Base-by-base conservation (phyloP, 1,140 invertebrate genomes). In the Drosophila serrata region DNA sequence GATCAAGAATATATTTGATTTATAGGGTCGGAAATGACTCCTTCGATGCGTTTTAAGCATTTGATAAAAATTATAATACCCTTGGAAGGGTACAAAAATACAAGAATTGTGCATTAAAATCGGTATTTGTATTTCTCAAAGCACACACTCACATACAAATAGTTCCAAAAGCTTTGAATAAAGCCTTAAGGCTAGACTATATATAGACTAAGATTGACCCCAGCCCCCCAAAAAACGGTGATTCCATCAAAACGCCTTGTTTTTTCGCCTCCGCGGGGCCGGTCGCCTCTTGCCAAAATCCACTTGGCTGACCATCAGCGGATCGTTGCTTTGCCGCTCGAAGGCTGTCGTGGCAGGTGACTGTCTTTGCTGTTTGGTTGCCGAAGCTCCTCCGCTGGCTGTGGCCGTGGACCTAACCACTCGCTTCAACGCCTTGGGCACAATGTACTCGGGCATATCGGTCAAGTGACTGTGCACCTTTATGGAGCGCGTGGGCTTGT, bases 391-490 rank as follows among this genome's bases (percentile, higher is more conserved):
- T 56, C 84, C 93, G 6, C 86, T 87, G n/a, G 55, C 43, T 17
- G 92, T 93, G 8, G 90, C 93, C 6, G 91, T 85, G 17, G 94
- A 93, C 3, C 94, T 61, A 1, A 94, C 93, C 0, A 95, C 81
- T 74, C 94, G 94, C 80, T 95, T 96, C 17, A 98, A 93, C 0
- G 96, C 95, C 5, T 95, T 94, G 1, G 97, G 97, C 3, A 98
- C 94, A 79, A 99, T 96, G 92, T 99, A 99, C 39, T 99, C 98
- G 0, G 99, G 98, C 4, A 99, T 97, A 92, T 99, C 95, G 72
- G 97, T 95, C 48, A 99, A 93, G 93, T 99, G 97, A 11, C 95
- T 94, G 86, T 99, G 97, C 12, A 97, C 90, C 91, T 96, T 95
- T 0, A 99, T 96, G 3, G 96, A 97, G 82, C 97, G 97, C n/a